Evolutionary conservation across 2,888 invertebrate species (phyloP), one percentile per base, ranked within the genome.

Genomic region (Proisotoma minuta): DNA sequence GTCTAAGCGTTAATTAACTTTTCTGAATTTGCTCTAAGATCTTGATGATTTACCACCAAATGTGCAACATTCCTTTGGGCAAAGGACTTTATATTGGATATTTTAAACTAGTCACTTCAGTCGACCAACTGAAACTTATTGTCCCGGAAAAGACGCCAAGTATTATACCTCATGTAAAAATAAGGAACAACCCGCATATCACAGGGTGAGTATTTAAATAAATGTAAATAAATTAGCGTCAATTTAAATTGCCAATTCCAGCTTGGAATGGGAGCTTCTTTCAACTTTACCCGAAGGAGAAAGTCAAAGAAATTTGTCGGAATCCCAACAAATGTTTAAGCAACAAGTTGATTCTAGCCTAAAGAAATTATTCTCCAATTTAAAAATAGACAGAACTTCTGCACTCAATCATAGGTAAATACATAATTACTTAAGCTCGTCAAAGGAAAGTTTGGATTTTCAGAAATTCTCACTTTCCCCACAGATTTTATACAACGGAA

Each of bases 61-160:
- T 88, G 51, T 93, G 93, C 61, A 84, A 87, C 68, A 85, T 90
- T 59, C 88, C 88, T 74, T 79, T 98, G 53, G 83, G 87, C 1
- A 85, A 87, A 28, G 98, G 99, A 0, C 82, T 99, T 23, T 98
- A 99, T 80, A 81, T 99, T 71, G 93, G 96, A 40, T 99, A 97
- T 79, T 81, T 99, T 68, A 97, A 98, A 79, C 88, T 98, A 82
- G 92, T 94, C 77, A 93, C 93, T 72, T 95, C 96, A 1, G 92
- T 98, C 60, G 97, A 97, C 78, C 86, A 91, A 64, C 90, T 97
- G 50, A 87, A 93, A 75, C 87, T 98, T 10, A 88, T 98, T 50
- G 96, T 96, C 24, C 92, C 95, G 0, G 85, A 89, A 58, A 89
- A 91, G 75, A 87, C 91, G 1, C 98, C 98, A 3, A 98, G 96